Evolutionary conservation across 1,140 invertebrate species (phyloP).

Genomic region (Nixonia krombeini): DNA sequence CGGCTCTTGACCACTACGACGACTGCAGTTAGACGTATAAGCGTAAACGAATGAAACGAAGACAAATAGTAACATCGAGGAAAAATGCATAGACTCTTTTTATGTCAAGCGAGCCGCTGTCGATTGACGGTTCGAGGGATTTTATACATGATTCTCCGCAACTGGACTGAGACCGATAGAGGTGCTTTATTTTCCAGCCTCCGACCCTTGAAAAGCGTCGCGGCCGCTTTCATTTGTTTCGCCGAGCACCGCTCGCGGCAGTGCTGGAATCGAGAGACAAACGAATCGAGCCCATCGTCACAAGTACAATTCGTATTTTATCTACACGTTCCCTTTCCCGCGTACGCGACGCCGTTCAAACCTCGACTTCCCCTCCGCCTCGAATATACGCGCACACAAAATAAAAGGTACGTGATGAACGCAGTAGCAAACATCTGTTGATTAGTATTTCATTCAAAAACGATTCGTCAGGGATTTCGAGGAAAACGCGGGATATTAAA

Average conservation of each 20-base stretch:
- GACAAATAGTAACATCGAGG: constrained; percentile 35
- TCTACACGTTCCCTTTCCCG: constrained; percentile 42
- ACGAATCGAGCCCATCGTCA: constrained; percentile 49
- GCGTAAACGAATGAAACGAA: constrained; percentile 32
- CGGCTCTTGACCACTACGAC: constrained; percentile 18
- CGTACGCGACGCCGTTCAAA: constrained; percentile 41
- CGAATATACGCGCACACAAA: neutral
- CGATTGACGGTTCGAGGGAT: constrained; percentile 55
- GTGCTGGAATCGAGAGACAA: constrained; percentile 28
- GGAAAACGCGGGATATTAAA: too few species aligned
- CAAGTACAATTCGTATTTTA: constrained; percentile 44
- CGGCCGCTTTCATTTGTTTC: constrained; percentile 63
- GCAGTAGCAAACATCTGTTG: neutral
- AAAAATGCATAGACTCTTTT: constrained; percentile 55
- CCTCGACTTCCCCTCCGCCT: constrained; percentile 8
- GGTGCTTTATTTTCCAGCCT: constrained; percentile 57
- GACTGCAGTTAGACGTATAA: constrained; percentile 24
- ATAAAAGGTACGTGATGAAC: neutral
- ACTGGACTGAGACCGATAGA: constrained; percentile 53
- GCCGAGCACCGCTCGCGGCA: constrained; percentile 57
- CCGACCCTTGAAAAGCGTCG: constrained; percentile 51
- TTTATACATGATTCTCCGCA: constrained; percentile 48
- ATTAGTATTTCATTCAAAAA: too few species aligned
- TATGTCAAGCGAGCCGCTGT: constrained; percentile 44
- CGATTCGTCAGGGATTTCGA: too few species aligned